A percentile compares a stretch with the other conserved stretches of the same genome.
These are phyloP conservation scores for Dryobota labecula DNA, from an alignment of 2,888 invertebrate species.

Conservation along the genomic window DNA sequence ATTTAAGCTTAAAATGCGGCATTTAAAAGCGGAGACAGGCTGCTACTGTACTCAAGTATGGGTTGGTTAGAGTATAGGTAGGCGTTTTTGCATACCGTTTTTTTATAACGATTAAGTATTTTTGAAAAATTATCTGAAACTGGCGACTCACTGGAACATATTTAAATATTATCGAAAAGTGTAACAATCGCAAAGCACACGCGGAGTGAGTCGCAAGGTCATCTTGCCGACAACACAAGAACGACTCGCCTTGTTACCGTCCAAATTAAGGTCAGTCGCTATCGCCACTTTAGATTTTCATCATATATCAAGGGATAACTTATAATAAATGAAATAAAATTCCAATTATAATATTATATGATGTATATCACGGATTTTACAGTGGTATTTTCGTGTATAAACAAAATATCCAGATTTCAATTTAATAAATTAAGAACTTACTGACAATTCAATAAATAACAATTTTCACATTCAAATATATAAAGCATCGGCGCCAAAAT, in stretches of 20 bases:
- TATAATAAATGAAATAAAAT: conserved; percentile 79
- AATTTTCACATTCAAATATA: conserved; percentile 86
- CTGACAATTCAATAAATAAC: conserved; percentile 89
- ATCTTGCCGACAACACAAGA: background rate
- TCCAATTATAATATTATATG: conserved; percentile 89
- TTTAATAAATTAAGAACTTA: conserved; percentile 89
- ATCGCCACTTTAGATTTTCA: background rate
- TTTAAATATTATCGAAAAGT: background rate
- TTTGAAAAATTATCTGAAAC: background rate
- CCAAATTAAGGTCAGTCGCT: background rate
- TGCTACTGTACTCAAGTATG: too few relatives aligned
- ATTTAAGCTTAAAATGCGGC: too few relatives aligned
- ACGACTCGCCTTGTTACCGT: background rate
- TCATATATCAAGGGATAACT: background rate
- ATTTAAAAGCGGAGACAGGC: too few relatives aligned
- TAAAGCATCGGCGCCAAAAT: conserved; percentile 84
- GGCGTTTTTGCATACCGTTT: too few relatives aligned
- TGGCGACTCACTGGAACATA: background rate
- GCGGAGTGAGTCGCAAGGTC: background rate
- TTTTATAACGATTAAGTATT: too few relatives aligned
- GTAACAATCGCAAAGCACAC: background rate
- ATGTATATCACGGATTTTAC: conserved; percentile 91
- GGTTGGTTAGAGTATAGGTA: too few relatives aligned
- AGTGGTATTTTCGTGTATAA: conserved; percentile 89
- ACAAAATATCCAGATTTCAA: conserved; percentile 89